Percentiles rank a stretch among this genome's conserved stretches.
Evolutionary conservation across 1,140 invertebrate species (phyloP).

Genomic region (Pemphigus obesinymphae): DNA sequence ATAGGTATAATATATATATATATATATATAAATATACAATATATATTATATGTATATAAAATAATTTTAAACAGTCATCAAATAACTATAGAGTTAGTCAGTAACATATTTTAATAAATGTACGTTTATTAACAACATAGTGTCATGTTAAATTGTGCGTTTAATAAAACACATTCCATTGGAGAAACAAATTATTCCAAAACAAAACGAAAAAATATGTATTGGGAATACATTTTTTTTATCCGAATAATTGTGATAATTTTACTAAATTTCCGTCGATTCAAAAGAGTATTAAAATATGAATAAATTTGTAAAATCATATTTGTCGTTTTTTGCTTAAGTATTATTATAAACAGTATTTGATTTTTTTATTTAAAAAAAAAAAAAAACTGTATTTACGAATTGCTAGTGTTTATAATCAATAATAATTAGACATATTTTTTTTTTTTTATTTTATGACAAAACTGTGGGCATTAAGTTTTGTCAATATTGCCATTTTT

Average conservation of each 20-base stretch:
- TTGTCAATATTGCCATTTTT: not conserved
- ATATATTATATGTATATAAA: too few relatives aligned
- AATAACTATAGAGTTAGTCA: not conserved
- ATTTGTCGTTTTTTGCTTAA: not conserved
- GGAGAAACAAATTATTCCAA: not conserved
- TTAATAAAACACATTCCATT: not conserved
- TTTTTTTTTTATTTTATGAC: not conserved
- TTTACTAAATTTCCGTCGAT: not conserved
- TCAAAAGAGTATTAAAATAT: not conserved
- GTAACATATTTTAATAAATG: too few relatives aligned
- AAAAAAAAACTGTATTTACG: not conserved
- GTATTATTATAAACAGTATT: conserved; percentile 1
- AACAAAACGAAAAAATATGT: not conserved
- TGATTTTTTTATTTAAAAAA: not conserved
- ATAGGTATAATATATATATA: too few relatives aligned
- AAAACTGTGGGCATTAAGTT: not conserved
- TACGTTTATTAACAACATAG: too few relatives aligned
- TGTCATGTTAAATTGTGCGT: not conserved
- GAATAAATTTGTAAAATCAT: not conserved
- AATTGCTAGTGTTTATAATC: conserved; percentile 4
- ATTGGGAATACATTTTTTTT: not conserved
- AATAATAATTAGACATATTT: not conserved
- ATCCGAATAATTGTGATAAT: conserved; percentile 7
- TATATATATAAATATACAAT: too few relatives aligned
- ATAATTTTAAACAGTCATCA: not conserved